Percentiles rank a stretch among this genome's conserved stretches.
Conservation (phyloP, 1,140 invertebrate genomes). For the Drosophila takahashii region DNA sequence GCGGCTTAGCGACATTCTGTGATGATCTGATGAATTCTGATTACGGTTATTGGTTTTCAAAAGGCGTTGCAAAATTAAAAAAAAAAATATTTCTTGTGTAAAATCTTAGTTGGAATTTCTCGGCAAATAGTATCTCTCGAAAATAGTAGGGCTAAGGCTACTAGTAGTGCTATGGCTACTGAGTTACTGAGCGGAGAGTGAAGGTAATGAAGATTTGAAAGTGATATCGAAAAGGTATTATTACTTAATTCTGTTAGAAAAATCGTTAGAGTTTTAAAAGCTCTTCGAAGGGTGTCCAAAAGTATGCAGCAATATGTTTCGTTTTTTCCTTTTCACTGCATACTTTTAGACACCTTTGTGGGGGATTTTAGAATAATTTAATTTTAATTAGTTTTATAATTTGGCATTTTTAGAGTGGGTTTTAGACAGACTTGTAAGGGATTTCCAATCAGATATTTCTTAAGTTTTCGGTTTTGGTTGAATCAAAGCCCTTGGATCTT, state of each 20-base stretch:
- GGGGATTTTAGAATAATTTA: too few species aligned
- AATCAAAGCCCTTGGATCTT: too few species aligned
- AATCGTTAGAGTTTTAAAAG: too few species aligned
- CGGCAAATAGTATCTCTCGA: background rate
- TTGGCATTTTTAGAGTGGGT: too few species aligned
- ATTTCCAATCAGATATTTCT: background rate
- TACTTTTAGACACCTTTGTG: background rate
- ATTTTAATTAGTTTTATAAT: too few species aligned
- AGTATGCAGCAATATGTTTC: too few species aligned
- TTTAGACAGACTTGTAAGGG: too few species aligned
- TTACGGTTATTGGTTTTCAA: background rate
- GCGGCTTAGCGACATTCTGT: conserved; percentile 33
- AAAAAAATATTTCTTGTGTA: conserved; percentile 1
- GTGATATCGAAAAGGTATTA: too few species aligned
- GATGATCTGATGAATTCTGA: conserved; percentile 15
- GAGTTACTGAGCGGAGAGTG: background rate
- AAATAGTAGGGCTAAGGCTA: background rate
- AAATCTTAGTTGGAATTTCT: background rate
- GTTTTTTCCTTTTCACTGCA: background rate
- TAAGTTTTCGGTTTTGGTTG: background rate
- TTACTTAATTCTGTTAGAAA: too few species aligned
- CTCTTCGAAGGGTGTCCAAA: too few species aligned
- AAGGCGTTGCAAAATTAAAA: conserved; percentile 1
- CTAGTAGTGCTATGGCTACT: background rate
- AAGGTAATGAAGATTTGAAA: too few species aligned